Percentiles rank a stretch among this genome's conserved stretches.
Conservation (phyloP, 2,797 vertebrate species). For the Kryptopterus vitreolus region DNA sequence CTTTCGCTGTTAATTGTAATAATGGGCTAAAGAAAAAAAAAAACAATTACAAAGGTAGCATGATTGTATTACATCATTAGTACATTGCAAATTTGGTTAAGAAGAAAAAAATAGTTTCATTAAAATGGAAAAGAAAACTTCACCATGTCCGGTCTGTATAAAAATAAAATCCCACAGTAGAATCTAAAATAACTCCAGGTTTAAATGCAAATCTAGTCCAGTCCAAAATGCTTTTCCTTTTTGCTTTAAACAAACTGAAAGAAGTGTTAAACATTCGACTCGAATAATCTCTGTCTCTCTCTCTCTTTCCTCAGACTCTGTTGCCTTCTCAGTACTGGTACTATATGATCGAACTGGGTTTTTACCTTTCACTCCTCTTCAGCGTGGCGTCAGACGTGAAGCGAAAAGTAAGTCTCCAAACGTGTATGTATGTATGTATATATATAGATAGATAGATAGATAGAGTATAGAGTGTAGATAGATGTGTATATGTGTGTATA, state of each 20-base stretch:
- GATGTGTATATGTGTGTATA: too few species aligned
- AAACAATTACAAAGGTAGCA: background rate
- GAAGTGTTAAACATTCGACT: background rate
- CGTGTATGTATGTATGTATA: too few species aligned
- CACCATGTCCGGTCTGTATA: background rate
- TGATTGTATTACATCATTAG: background rate
- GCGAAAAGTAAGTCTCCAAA: slow-evolving; percentile 83
- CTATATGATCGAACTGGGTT: slow-evolving; percentile 93
- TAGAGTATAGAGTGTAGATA: too few species aligned
- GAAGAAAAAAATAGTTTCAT: background rate
- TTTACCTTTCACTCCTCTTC: slow-evolving; percentile 91
- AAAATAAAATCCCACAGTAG: background rate
- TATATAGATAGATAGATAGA: too few species aligned
- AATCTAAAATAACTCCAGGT: background rate
- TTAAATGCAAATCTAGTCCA: background rate
- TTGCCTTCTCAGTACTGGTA: slow-evolving; percentile 87
- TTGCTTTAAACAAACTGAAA: background rate
- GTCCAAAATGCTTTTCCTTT: background rate
- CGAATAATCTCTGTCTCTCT: background rate
- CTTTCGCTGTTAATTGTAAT: background rate
- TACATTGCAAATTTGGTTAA: background rate
- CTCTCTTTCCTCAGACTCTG: slow-evolving; percentile 69
- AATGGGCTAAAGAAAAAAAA: background rate
- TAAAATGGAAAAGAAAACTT: background rate
- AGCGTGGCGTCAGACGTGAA: slow-evolving; percentile 92